Base-by-base conservation (phyloP, 2,888 invertebrate species). In the Kuschelorhynchus macadamiae region DNA sequence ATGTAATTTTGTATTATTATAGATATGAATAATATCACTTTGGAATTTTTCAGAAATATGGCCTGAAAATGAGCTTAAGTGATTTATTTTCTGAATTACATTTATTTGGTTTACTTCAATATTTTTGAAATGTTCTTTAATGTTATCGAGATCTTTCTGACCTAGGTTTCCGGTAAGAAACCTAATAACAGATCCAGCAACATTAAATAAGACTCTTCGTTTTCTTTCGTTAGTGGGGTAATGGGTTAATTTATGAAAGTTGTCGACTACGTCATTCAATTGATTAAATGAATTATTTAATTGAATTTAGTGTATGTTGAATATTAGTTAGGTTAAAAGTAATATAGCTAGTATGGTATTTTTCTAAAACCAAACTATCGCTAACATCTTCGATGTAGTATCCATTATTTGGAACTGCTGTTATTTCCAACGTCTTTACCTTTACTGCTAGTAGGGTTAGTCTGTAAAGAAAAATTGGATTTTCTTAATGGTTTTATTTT, bases 361-460 rank as follows among this genome's bases (percentile, higher is more conserved):
- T 47, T 9, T 47, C 47, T 17, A 49, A 18, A 49, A 49, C 49
- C 4, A 49, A 20, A 49, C 49, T 25, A 49, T 49, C n/a, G 21
- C 49, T 30, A 49, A 49, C 21, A 14, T 14, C 2, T 20, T 49
- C 25, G 4, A 17, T 12, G 14, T 46, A 46, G 20, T 46, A 46
- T 3, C 46, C 14, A 12, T 12, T 46, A 46, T 46, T 12, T 5
- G 46, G 46, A n/a, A 46, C 2, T 46, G 46, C 3, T 20, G 14
- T 11, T 17, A 46, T 11, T 46, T 46, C 20, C 17, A 46, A 2
- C 20, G 46, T 3, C n/a, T 20, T 2, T 4, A 46, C 46, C 7
- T 42, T n/a, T 25, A 7, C 4, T 2, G 14, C 17, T 16, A 46
- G 20, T 11, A 46, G 4, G 12, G 14, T 16, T 2, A 46, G 11